Conservation (phyloP, 2,113 vertebrate genomes). For the Chauna torquata region DNA sequence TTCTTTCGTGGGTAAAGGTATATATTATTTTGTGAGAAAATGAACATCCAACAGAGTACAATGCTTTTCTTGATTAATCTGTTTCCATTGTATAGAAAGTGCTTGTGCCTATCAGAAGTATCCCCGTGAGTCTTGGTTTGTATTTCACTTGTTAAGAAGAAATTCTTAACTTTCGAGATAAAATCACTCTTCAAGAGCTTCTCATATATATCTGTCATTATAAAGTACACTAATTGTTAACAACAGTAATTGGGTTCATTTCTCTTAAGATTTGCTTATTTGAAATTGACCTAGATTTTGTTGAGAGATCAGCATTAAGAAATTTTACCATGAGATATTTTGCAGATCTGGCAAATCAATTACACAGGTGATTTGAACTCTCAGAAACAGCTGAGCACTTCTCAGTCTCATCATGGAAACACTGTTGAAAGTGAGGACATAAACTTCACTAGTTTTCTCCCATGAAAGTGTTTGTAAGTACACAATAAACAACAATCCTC, state of each 20-base stretch:
- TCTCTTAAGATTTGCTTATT: slow-evolving; percentile 52
- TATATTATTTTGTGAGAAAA: neutral
- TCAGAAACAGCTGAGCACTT: neutral
- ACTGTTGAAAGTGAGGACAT: neutral
- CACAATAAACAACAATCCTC: neutral
- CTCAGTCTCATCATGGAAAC: neutral
- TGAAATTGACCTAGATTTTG: slow-evolving; percentile 54
- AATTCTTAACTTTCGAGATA: neutral
- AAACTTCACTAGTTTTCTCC: neutral
- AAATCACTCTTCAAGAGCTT: neutral
- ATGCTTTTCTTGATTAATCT: neutral
- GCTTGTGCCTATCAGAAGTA: neutral
- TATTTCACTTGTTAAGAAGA: neutral
- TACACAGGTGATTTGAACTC: neutral
- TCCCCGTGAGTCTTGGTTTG: neutral
- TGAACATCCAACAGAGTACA: neutral
- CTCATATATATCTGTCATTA: neutral
- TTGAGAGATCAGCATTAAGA: neutral
- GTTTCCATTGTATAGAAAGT: neutral
- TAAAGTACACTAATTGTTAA: slow-evolving; percentile 33
- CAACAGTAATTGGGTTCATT: slow-evolving; percentile 52
- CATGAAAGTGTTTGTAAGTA: neutral
- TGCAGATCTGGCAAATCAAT: slow-evolving; percentile 13
- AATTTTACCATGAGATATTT: slow-evolving; percentile 28
- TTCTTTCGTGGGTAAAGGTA: neutral